phyloP scores from a whole-genome alignment of 2,113 vertebrate species.

The Platycercus adscitus region DNA sequence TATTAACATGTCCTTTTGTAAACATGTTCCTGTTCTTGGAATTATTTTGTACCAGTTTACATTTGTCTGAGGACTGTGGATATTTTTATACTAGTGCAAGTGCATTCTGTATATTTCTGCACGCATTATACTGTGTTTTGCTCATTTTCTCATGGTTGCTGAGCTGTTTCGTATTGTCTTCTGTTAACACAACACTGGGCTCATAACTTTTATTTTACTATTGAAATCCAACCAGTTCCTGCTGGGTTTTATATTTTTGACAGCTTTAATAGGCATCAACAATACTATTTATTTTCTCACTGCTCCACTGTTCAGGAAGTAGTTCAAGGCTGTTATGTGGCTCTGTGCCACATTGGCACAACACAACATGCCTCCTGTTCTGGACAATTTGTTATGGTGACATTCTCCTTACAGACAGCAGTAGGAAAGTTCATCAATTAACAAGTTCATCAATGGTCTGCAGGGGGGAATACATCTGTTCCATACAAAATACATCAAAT shows the following conservation, averaged over 20 bases:
- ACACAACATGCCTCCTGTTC: background rate
- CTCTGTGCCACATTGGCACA: background rate
- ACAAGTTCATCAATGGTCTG: background rate
- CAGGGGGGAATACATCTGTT: background rate
- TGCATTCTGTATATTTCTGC: conserved; percentile 71
- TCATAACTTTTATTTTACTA: conserved; percentile 63
- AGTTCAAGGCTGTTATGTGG: background rate
- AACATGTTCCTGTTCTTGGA: conserved; percentile 69
- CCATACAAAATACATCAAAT: background rate
- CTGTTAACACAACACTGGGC: conserved; percentile 35
- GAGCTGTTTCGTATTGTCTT: conserved; percentile 64
- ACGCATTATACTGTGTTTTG: conserved; percentile 43
- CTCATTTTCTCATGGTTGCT: conserved; percentile 68
- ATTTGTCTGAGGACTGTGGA: conserved; percentile 74
- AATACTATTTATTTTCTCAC: background rate
- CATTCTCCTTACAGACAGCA: background rate
- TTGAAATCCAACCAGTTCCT: conserved; percentile 23
- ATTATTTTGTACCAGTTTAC: conserved; percentile 76
- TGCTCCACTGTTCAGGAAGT: background rate
- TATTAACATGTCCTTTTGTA: conserved; percentile 70
- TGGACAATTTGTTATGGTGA: background rate
- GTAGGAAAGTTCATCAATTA: background rate
- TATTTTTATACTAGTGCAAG: conserved; percentile 81
- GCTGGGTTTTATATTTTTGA: conserved; percentile 22
- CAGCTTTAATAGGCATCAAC: background rate